Base-by-base conservation (phyloP, 2,797 vertebrate genomes). In the Acanthornis magna region DNA sequence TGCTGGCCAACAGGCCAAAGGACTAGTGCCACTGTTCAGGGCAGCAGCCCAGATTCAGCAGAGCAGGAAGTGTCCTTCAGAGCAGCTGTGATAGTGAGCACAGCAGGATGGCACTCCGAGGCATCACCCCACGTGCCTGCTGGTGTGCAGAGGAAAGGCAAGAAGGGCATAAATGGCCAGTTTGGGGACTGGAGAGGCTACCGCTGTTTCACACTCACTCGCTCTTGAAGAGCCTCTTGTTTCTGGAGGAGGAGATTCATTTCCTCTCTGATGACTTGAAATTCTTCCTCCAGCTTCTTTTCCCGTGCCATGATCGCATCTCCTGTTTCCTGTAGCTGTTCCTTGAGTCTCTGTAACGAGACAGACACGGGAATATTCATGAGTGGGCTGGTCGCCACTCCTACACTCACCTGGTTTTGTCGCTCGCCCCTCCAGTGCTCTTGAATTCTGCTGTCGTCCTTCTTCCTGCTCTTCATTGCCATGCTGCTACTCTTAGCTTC, bases 171-270 rank as follows among this genome's bases (percentile, higher is more conserved):
- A 34, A 43, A 34, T 2, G 40, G 20, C 51, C 68, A 11, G 13
- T 4, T 21, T 16, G 18, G 18, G 9, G n/a, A 36, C 70, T 57
- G 54, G 7, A 34, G 32, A 4, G 32, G 42, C 22, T 17, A 13
- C 13, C 1, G 6, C 32, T 45, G 13, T 22, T 57, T 29, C 55
- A 58, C 43, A 58, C 43, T 74, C 54, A 58, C 71, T 47, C 8
- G 20, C 4, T 47, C 19, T 25, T 30, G 8, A 2, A 38, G 20
- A 58, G 3, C 7, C 40, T 65, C 6, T 2, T 15, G 3, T 5
- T 40, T 3, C 9, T 15, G 22, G 21, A 17, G 9, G 0, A 54
- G 2, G 26, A 0, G 18, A 32, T 47, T 10, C 4, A 27, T 2
- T 36, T 45, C 17, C 27, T 57, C 18, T 40, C 1, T 4, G 17